Conservation (phyloP, 2,888 invertebrate species). For the Nomada fabriciana region DNA sequence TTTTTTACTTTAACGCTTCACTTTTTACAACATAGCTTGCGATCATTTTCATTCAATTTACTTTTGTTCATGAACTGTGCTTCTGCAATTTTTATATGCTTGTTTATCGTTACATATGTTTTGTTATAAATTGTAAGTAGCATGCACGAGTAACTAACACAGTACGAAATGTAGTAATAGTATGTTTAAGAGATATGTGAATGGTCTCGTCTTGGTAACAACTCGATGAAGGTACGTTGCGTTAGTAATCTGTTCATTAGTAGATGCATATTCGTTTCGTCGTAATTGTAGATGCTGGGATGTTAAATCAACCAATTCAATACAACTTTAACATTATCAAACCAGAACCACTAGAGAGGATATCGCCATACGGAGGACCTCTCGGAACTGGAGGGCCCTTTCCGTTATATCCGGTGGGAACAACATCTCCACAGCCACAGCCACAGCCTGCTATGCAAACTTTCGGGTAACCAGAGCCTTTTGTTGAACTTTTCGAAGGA, state of each 20-base stretch:
- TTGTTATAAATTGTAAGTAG: neutral
- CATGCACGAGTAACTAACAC: conserved; percentile 13
- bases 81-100: neutral
- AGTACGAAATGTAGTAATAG: neutral
- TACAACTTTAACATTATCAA: conserved; percentile 77
- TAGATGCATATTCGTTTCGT: conserved; percentile 15
- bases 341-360: conserved; percentile 75
- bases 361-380: conserved; percentile 66
- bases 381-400: conserved; percentile 63
- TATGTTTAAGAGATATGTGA: neutral
- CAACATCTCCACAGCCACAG: conserved; percentile 64
- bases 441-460: conserved; percentile 63
- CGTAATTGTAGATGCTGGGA: conserved; percentile 67
- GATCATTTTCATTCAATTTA: conserved; percentile 1
- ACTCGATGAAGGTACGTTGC: neutral
- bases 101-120: neutral
- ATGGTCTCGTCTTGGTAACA: neutral
- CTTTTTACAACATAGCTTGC: neutral
- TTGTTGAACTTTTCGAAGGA: neutral
- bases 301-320: conserved; percentile 69
- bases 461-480: conserved; percentile 62
- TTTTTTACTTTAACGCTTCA: conserved; percentile 17
- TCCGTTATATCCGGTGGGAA: conserved; percentile 65
- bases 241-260: neutral
- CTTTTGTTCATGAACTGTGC: neutral